Percentiles rank a stretch among this genome's conserved stretches.
Conservation (phyloP, 2,888 invertebrate species). For the Arrhopalites spinosus region DNA sequence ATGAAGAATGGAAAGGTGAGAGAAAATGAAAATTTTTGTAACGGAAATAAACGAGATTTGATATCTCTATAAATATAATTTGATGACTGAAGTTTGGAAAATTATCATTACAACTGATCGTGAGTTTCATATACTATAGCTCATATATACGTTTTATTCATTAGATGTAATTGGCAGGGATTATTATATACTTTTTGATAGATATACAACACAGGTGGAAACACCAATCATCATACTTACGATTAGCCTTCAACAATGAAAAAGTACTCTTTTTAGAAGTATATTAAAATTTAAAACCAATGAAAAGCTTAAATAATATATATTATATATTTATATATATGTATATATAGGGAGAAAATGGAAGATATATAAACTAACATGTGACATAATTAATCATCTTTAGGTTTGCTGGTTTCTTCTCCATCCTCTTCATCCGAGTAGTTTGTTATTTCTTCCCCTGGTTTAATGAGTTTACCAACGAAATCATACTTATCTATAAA, state of each 20-base stretch:
- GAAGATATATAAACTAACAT: conserved; percentile 27
- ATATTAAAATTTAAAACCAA: conserved; percentile 5
- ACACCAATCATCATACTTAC: conserved; percentile 3
- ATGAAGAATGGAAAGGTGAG: no score
- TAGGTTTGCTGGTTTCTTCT: conserved; percentile 59
- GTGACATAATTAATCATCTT: conserved; percentile 57
- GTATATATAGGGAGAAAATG: conserved; percentile 15
- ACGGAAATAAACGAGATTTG: no score
- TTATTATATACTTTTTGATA: conserved; percentile 17
- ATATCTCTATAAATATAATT: no score
- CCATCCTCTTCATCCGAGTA: conserved; percentile 87
- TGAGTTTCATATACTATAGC: no score
- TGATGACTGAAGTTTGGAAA: no score
- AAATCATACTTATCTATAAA: conserved; percentile 86
- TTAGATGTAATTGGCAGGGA: not conserved
- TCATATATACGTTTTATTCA: conserved; percentile 14
- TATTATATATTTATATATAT: not conserved
- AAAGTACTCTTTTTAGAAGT: conserved; percentile 16
- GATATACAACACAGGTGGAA: conserved; percentile 4
- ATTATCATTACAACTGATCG: no score
- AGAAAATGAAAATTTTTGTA: no score
- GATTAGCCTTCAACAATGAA: conserved; percentile 8
- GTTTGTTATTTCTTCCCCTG: conserved; percentile 85
- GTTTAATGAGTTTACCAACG: conserved; percentile 86
- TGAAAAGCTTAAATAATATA: not conserved